Evolutionary conservation across 2,888 invertebrate species (phyloP).

Genomic region (Osmoderma eremita): DNA sequence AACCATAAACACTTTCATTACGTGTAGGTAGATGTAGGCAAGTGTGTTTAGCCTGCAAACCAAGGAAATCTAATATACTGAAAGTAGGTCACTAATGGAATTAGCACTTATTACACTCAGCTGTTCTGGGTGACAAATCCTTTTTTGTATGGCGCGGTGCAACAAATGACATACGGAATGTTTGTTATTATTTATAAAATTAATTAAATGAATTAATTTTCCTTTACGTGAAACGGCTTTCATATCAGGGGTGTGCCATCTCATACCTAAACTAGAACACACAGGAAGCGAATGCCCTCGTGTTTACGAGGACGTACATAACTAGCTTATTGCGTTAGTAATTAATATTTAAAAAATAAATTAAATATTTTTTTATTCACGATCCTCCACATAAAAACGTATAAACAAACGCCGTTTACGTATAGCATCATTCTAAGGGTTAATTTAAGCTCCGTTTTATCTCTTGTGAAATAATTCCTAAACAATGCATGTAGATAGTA

Average conservation of each 20-base stretch:
- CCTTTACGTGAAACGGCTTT: constrained; percentile 7
- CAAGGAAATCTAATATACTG: constrained; percentile 34
- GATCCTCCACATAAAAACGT: too few relatives aligned
- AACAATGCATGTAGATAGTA: background rate
- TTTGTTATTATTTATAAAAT: constrained; percentile 34
- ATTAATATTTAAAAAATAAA: constrained; percentile 12
- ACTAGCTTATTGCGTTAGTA: constrained; percentile 3
- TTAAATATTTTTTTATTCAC: background rate
- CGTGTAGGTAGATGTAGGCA: constrained; percentile 13
- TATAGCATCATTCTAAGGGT: background rate
- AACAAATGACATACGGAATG: constrained; percentile 21
- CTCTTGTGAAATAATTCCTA: background rate
- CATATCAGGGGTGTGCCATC: constrained; percentile 30
- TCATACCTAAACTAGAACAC: background rate
- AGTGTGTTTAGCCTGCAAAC: constrained; percentile 24
- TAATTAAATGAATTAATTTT: constrained; percentile 29
- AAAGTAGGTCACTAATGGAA: constrained; percentile 34
- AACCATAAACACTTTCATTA: constrained; percentile 24
- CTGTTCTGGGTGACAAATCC: constrained; percentile 24
- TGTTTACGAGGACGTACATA: constrained; percentile 1
- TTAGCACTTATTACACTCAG: constrained; percentile 24
- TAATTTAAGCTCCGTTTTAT: too few relatives aligned
- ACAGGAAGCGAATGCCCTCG: constrained; percentile 4
- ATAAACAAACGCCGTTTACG: background rate
- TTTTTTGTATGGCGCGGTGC: constrained; percentile 12